These are phyloP conservation scores for Tupaia tana DNA, from an alignment of 2,113 vertebrate genomes.

Conservation along the genomic window DNA sequence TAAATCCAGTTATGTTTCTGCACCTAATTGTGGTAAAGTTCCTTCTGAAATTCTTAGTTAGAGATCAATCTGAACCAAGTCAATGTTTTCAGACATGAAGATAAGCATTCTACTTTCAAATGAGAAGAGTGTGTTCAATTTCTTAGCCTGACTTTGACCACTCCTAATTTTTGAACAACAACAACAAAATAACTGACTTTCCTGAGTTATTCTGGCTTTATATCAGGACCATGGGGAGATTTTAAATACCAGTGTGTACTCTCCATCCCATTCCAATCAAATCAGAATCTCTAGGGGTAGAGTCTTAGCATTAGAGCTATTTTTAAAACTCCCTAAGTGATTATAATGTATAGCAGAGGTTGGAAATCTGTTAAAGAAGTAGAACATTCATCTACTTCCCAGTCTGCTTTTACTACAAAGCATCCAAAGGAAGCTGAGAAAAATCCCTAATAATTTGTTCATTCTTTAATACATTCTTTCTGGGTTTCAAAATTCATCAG, in stretches of 20 bases:
- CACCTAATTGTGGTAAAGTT: background rate
- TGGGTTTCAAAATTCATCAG: background rate
- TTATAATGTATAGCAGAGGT: background rate
- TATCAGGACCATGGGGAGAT: background rate
- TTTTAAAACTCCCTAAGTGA: background rate
- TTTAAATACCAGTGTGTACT: background rate
- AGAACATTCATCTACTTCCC: background rate
- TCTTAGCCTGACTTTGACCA: background rate
- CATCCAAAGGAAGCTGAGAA: background rate
- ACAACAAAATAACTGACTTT: background rate
- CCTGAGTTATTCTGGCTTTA: background rate
- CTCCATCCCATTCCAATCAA: background rate
- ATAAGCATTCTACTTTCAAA: background rate
- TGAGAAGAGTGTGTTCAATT: background rate
- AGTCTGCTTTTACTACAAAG: background rate
- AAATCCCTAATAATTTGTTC: background rate
- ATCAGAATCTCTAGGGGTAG: background rate
- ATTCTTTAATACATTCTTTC: background rate
- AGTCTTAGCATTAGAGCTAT: slow-evolving; percentile 16
- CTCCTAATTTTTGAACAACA: background rate
- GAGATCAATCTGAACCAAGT: background rate
- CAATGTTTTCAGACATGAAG: background rate
- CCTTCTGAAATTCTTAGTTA: background rate
- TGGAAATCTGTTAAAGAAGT: background rate
- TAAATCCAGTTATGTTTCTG: background rate